Conservation (phyloP, 2,113 vertebrate species). For the Arizona elegans region DNA sequence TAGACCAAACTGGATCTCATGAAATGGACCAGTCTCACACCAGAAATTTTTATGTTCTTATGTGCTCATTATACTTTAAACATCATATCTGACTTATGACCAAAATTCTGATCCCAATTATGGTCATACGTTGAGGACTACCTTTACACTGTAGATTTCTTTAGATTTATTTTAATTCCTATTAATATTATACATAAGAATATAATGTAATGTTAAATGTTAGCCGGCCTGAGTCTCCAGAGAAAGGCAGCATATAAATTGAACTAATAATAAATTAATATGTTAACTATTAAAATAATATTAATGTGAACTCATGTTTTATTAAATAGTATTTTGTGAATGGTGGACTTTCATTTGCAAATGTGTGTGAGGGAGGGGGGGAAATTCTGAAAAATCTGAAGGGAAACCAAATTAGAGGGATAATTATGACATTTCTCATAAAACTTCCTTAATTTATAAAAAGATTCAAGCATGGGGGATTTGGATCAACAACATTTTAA, state of each 20-base stretch:
- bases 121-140: neutral
- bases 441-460: constrained; percentile 1
- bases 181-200: neutral
- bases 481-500: constrained; percentile 17
- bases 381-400: neutral
- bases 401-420: neutral
- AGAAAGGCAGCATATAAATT: too few species aligned
- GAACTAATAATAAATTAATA: too few species aligned
- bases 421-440: neutral
- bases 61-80: neutral
- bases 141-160: neutral
- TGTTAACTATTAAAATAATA: neutral
- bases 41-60: neutral
- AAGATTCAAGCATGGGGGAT: neutral
- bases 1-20: neutral
- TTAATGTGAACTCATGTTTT: neutral
- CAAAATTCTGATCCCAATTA: neutral
- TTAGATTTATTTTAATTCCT: neutral
- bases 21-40: neutral
- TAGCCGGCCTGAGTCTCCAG: too few species aligned
- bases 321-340: neutral
- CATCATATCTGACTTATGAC: neutral
- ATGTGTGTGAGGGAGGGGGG: neutral
- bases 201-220: neutral
- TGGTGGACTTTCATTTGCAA: neutral